A percentile compares a stretch with the other conserved stretches of the same genome.
These are phyloP conservation scores for Lomographa bimaculata DNA, from an alignment of 2,888 invertebrate species.

Conservation along the genomic window DNA sequence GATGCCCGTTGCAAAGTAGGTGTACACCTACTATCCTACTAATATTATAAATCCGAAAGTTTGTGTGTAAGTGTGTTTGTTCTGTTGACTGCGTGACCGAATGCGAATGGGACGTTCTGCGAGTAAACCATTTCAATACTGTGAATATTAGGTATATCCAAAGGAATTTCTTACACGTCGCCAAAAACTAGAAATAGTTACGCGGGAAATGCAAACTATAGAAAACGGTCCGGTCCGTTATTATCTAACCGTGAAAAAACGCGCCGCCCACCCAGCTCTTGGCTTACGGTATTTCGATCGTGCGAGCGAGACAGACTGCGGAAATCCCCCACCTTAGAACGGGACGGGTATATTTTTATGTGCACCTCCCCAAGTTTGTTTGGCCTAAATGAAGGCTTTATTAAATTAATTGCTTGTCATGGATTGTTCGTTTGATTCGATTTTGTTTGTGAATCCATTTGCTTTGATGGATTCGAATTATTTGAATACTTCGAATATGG, in stretches of 20 bases:
- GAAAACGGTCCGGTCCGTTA: constrained; percentile 66
- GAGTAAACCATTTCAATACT: too few relatives aligned
- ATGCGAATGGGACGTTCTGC: too few relatives aligned
- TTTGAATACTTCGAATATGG: too few relatives aligned
- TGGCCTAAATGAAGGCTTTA: constrained; percentile 69
- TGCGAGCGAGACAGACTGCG: constrained; percentile 53
- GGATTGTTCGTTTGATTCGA: constrained; percentile 42
- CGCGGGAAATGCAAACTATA: constrained; percentile 57
- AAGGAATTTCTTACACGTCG: too few relatives aligned
- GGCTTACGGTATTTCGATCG: constrained; percentile 79
- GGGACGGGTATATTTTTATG: constrained; percentile 52
- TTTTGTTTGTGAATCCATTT: constrained; percentile 26
- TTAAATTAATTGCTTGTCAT: constrained; percentile 62
- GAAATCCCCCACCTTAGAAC: constrained; percentile 43
- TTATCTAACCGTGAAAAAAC: constrained; percentile 80
- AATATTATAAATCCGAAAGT: too few relatives aligned
- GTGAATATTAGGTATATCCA: too few relatives aligned
- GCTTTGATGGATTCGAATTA: constrained; percentile 6
- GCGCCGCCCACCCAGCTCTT: constrained; percentile 65
- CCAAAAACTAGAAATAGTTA: constrained; percentile 61
- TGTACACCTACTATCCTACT: too few relatives aligned
- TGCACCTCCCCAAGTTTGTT: constrained; percentile 47
- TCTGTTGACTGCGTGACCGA: too few relatives aligned
- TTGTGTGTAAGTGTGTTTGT: too few relatives aligned
- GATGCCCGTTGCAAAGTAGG: too few relatives aligned